Evolutionary conservation across 1,140 invertebrate genomes (phyloP).

Genomic region (Lepidurus apus): DNA sequence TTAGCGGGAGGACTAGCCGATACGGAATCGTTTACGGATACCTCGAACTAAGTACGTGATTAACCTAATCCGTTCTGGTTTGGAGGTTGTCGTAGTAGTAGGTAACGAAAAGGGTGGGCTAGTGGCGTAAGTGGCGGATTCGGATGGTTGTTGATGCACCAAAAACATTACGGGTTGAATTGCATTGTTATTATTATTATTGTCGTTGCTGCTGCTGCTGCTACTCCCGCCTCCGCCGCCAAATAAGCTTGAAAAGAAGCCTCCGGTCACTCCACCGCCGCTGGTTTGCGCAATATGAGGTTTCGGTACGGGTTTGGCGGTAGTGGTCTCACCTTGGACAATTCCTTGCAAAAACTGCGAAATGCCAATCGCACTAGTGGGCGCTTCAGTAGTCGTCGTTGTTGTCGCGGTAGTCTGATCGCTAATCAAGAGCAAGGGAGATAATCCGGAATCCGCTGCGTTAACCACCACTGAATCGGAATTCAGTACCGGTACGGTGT

Average conservation of each 20-base stretch:
- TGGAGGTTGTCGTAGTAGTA: not conserved
- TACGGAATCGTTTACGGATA: not conserved
- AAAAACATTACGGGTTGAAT: not conserved
- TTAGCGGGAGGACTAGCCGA: not conserved
- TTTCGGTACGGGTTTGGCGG: not conserved
- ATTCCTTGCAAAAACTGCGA: slow-evolving; percentile 1
- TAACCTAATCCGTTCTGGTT: not conserved
- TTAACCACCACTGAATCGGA: not conserved
- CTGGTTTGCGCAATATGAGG: not conserved
- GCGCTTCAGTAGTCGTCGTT: not conserved
- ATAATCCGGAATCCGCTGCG: not conserved
- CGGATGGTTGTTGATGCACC: not conserved
- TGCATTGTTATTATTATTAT: not conserved
- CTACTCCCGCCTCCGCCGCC: not conserved
- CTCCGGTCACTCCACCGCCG: not conserved
- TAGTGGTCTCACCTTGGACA: not conserved
- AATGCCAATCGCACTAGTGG: not conserved
- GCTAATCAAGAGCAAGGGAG: not conserved
- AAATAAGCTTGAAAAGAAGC: not conserved
- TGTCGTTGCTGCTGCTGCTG: not conserved
- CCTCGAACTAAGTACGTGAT: not conserved
- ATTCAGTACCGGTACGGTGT: not conserved
- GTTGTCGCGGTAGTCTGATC: not conserved
- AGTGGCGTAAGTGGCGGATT: not conserved
- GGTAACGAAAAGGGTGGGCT: not conserved